Base-by-base conservation (phyloP, 2,797 vertebrate species). In the Babyrousa celebensis region DNA sequence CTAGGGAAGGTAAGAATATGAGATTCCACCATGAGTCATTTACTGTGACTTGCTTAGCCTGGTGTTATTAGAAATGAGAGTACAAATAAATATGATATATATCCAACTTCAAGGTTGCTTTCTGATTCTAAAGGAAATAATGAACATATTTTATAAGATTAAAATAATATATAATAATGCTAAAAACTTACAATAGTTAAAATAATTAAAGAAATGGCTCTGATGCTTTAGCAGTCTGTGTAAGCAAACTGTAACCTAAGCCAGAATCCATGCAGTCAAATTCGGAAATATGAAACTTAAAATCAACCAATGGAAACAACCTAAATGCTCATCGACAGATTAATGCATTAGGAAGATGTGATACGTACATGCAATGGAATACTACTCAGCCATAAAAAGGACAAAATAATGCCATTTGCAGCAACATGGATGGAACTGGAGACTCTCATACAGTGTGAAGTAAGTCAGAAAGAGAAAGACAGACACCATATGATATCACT, bases 71-170 rank as follows among this genome's bases (percentile, higher is more conserved):
- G 4, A 74, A 67, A 71, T 12, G 43, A 23, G 6, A 48, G n/a
- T 17, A 43, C 7, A 89, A 65, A 80, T 58, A 94, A 75, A 27
- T 70, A 74, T 18, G 10, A 68, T 40, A 23, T 17, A 17, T 60
- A 74, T 40, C 75, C 20, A 80, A 92, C 32, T 65, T 93, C 58
- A 87, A 77, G 12, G 40, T 32, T 32, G 14, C 77, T 94, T 48
- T 92, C 12, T 54, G 11, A 74, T 79, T 79, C 58, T 96, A 72
- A 97, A 91, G 29, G 60, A 91, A 92, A 74, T 20, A 62, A 63
- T 80, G 1, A 32, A 8, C n/a, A 14, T 68, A 60, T 72, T 97
- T 74, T 67, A 85, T 92, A 92, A 63, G 23, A 60, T 82, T 27
- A 78, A 74, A 48, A 56, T 85, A 25, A 67, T 54, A 68, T 12